Conservation (phyloP, 35 echinoderm and acorn worm genomes). For the Lytechinus pictus region DNA sequence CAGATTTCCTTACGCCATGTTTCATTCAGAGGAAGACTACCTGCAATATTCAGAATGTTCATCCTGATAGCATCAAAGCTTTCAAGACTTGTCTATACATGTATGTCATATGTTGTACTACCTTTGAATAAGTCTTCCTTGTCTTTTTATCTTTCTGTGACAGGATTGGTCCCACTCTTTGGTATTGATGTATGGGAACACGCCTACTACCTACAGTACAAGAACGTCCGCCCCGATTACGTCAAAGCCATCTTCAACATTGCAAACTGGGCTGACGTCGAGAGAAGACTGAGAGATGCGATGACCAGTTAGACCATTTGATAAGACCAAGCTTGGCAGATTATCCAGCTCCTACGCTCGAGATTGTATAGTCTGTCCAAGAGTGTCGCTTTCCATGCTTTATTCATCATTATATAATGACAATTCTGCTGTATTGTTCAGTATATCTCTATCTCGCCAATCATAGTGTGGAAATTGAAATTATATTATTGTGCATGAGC, state of each 20-base stretch:
- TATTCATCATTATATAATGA: background rate
- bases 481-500: no score
- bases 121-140: no score
- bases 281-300: conserved; percentile 67
- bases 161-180: conserved; percentile 87
- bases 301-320: conserved; percentile 18
- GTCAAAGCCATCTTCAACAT: conserved; percentile 93
- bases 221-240: conserved; percentile 97
- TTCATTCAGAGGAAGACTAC: no score
- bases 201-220: conserved; percentile 98
- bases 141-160: no score
- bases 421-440: background rate
- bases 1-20: no score
- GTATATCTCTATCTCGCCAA: background rate
- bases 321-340: background rate
- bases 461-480: no score
- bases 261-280: conserved; percentile 83
- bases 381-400: background rate
- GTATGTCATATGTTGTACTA: no score
- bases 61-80: no score
- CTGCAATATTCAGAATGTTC: no score
- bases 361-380: background rate
- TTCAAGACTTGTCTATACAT: no score
- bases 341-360: background rate
- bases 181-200: conserved; percentile 99